These are phyloP conservation scores for Notarius quadriscutis DNA, from an alignment of 2,113 vertebrate species.

Conservation along the genomic window DNA sequence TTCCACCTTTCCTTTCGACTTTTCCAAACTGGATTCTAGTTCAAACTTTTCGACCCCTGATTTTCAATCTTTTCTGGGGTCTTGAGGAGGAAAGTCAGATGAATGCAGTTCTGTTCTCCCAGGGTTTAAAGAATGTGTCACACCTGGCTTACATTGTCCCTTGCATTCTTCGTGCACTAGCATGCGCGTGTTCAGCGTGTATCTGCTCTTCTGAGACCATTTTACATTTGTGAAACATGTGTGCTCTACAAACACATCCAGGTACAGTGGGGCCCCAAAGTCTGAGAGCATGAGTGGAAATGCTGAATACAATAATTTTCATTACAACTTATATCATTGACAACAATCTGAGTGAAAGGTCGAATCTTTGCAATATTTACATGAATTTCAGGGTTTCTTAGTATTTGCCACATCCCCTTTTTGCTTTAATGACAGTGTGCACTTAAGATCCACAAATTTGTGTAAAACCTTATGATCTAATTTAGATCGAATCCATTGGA, in stretches of 20 bases:
- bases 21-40: neutral
- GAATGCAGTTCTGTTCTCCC: neutral
- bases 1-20: neutral
- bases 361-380: no score
- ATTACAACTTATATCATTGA: neutral
- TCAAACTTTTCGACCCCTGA: neutral
- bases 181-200: neutral
- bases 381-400: neutral
- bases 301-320: neutral
- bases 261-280: neutral
- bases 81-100: neutral
- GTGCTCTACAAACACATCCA: slow-evolving; percentile 2
- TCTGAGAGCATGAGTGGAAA: neutral
- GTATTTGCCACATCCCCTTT: neutral
- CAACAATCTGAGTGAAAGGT: no score
- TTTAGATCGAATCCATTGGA: no score
- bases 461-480: no score
- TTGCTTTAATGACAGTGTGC: no score
- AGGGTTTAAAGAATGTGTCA: slow-evolving; percentile 22
- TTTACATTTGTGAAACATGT: neutral
- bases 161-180: neutral
- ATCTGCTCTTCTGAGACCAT: neutral
- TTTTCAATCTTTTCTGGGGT: neutral
- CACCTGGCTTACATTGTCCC: slow-evolving; percentile 37
- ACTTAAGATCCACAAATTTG: no score